Percentiles rank a stretch among this genome's conserved stretches.
Evolutionary conservation across 2,888 invertebrate species (phyloP).

Genomic region (Bhutanitis thaidina): DNA sequence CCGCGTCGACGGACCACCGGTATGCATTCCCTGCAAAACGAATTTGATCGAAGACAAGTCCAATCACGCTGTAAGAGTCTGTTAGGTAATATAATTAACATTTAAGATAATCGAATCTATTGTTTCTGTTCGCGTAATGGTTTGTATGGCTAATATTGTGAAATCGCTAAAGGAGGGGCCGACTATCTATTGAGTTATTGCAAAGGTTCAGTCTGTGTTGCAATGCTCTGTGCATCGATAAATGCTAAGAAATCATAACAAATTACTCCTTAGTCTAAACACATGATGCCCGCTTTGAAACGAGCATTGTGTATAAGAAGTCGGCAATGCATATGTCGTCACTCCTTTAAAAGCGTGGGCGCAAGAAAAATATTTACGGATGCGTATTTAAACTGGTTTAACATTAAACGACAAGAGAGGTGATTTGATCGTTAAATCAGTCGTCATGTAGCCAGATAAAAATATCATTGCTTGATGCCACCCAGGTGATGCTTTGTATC

Average conservation of each 20-base stretch:
- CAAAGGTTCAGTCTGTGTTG: constrained; percentile 2
- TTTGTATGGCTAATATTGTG: constrained; percentile 10
- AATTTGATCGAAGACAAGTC: constrained; percentile 65
- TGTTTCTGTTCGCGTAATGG: constrained; percentile 28
- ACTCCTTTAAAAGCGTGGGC: constrained; percentile 57
- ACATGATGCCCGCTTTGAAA: constrained; percentile 18
- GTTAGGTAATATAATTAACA: constrained; percentile 44
- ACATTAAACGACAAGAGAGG: constrained; percentile 69
- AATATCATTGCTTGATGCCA: constrained; percentile 66
- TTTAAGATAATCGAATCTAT: constrained; percentile 35
- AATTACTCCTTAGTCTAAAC: background rate
- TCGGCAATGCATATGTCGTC: constrained; percentile 41
- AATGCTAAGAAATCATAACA: constrained; percentile 7
- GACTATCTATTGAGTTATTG: constrained; percentile 11
- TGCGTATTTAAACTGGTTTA: constrained; percentile 76
- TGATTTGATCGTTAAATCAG: constrained; percentile 74
- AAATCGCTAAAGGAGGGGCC: constrained; percentile 7
- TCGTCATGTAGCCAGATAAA: constrained; percentile 67
- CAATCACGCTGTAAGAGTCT: constrained; percentile 37
- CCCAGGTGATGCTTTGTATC: constrained; percentile 40
- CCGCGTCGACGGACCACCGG: constrained; percentile 67
- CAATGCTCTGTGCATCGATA: background rate
- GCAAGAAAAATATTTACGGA: constrained; percentile 70
- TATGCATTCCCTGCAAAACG: constrained; percentile 56
- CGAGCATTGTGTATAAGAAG: constrained; percentile 10